Evolutionary conservation across 2,888 invertebrate genomes (phyloP), one percentile per base, ranked within the genome.

Genomic region (Thymelicus lineola): DNA sequence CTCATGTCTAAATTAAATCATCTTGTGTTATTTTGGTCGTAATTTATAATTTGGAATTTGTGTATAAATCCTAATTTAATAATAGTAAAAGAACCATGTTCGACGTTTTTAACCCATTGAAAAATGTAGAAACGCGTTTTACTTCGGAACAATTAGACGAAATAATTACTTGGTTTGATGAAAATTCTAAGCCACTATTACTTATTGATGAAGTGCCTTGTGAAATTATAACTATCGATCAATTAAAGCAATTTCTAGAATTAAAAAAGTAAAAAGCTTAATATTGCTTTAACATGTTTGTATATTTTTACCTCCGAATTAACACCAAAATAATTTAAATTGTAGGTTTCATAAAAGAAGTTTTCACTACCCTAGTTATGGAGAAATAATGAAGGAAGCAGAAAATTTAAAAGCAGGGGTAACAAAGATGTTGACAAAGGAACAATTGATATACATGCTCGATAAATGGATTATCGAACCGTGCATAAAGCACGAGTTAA

Each of bases 391-490:
- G 90, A 77, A 12, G 12, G 82, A 85, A 76, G 86, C 80, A 6
- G 93, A 93, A 78, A 76, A 79, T 48, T 78, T 92, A 59, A 83
- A 87, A 77, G 87, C 86, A 48, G 86, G 80, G 53, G 62, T 75
- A 7, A 77, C 79, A 46, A 84, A 86, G 81, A 74, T 88, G 75
- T 70, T 93, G 48, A 90, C 87, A 14, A 83, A 82, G 75, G 87
- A 89, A 48, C 91, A 93, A 79, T 77, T 90, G 72, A 80, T 93
- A 74, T 90, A 87, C 71, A 81, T 91, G 35, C 77, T 93, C 71
- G 79, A 90, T 74, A 79, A 81, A 77, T 90, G 84, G 81, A 75
- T 87, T 17, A 7, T 82, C 45, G 81, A 84, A 75, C 82, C 89
- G 50, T 80, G 86, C 65, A 75, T 92, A 63, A 90, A 85, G 80